Evolutionary conservation across 2,888 invertebrate genomes (phyloP).

Genomic region (Dusona sp.): DNA sequence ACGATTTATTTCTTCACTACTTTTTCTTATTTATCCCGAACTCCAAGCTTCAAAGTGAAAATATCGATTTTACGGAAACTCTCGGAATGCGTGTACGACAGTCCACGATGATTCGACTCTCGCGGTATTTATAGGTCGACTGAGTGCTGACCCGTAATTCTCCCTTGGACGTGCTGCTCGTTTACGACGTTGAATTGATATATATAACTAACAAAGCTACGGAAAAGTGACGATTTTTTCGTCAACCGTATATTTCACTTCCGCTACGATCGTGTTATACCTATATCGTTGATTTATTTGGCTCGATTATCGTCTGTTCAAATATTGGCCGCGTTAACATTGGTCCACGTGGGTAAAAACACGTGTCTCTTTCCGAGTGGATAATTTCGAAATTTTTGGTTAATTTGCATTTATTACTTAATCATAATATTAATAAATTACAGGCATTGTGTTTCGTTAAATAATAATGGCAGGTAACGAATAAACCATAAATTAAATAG

Average conservation of each 20-base stretch:
- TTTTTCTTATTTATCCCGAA: neutral
- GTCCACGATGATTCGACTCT: conserved; percentile 21
- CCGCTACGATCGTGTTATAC: neutral
- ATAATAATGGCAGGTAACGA: neutral
- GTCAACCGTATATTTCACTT: conserved; percentile 35
- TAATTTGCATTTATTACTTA: neutral
- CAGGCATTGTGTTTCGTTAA: neutral
- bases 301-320: neutral
- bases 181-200: conserved; percentile 35
- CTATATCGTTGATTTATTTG: conserved; percentile 12
- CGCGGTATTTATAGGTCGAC: conserved; percentile 76
- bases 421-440: neutral
- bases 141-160: conserved; percentile 51
- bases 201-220: conserved; percentile 11
- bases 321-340: conserved; percentile 58
- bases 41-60: neutral
- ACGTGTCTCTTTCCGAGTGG: conserved; percentile 6
- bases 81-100: neutral
- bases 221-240: conserved; percentile 18
- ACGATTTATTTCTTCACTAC: neutral
- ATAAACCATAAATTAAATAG: neutral
- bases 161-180: conserved; percentile 21
- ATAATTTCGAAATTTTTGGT: neutral
- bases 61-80: conserved; percentile 42
- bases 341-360: conserved; percentile 2